Evolutionary conservation across 2,797 vertebrate species (phyloP), one percentile per base, ranked within the genome.

Genomic region (Menidia menidia): DNA sequence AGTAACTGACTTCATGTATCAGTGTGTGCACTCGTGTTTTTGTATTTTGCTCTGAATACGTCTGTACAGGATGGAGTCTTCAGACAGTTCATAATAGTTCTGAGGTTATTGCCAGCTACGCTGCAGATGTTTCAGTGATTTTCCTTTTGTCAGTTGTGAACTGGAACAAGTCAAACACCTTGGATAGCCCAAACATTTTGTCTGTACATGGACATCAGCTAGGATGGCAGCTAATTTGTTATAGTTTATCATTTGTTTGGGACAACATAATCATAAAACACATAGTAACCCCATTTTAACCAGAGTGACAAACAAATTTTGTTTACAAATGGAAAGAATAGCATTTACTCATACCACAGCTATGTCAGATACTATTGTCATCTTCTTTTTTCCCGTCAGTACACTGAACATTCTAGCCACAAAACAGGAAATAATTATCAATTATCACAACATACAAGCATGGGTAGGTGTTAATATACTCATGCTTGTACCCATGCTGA

Each of bases 1-100:
- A 88, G 87, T 79, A 61, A 54, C 50, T 54, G 73, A 62, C 63
- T 77, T 32, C 43, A 60, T 44, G 16, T 56, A 54, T 31, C 43
- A 50, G 33, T 54, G 51, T 8, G 3, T 59, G 44, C 55, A 53
- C 57, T 60, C 11, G 3, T 59, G 44, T 58, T 53, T 60, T 60
- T 56, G n/a, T 12, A 44, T 53, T 6, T 19, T 7, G 2, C 48
- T 57, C 1, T 0, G 19, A 43, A 58, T 30, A 33, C n/a, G 8
- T 9, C 9, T 14, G 33, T 44, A 43, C 67, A 60, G 52, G 35
- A 55, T n/a, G 53, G 57, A 65, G 19, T 32, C 44, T 59, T n/a
- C 6, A 18, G 25, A n/a, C 18, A 50, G 53, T 80, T 64, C 44
- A 69, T 75, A 75, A 66, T 47, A 15, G 52, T 79, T 16, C 50